Percentiles rank a stretch among this genome's conserved stretches.
phyloP scores from a whole-genome alignment of 2,113 vertebrate genomes.

The Panthera uncia region DNA sequence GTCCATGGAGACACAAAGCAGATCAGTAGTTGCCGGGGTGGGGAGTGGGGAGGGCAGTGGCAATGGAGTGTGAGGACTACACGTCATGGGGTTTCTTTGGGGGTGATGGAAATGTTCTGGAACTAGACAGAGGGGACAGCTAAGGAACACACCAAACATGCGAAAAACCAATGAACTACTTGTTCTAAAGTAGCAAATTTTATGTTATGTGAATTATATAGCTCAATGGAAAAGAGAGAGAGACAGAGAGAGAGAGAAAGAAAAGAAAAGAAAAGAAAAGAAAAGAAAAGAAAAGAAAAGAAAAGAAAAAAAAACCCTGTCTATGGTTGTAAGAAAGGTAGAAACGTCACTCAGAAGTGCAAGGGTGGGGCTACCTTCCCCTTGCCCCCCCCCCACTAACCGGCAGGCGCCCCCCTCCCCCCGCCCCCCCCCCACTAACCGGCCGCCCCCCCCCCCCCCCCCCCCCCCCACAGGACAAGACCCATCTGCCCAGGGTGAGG shows the following conservation, averaged over 20 bases:
- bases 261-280: too few relatives aligned
- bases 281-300: background rate
- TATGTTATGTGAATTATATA: background rate
- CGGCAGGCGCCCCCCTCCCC: rapidly evolving
- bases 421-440: too few relatives aligned
- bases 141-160: background rate
- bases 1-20: background rate
- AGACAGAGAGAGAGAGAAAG: too few relatives aligned
- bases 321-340: background rate
- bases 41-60: too few relatives aligned
- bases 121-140: background rate
- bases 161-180: background rate
- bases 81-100: background rate
- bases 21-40: background rate
- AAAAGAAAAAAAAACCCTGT: background rate
- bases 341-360: background rate
- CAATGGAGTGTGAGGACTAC: too few relatives aligned
- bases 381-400: background rate
- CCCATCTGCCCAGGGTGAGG: background rate
- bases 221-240: background rate
- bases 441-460: too few relatives aligned
- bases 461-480: background rate
- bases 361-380: background rate
- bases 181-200: background rate
- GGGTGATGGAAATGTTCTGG: background rate